phyloP scores from a whole-genome alignment of 2,113 vertebrate species.

The Penelope pileata region DNA sequence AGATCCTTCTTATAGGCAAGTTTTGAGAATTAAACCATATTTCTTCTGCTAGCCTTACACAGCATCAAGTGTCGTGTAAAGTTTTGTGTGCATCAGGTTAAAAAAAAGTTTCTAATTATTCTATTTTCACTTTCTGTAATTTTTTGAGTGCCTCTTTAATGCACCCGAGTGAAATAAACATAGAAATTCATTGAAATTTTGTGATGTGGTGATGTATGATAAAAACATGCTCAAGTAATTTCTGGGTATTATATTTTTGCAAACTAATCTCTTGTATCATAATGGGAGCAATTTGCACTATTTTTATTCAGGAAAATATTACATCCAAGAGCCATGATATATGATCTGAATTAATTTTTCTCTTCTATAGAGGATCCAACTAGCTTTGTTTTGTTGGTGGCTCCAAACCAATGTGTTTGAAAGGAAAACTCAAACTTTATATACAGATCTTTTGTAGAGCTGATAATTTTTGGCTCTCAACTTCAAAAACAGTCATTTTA shows the following conservation, averaged over 20 bases:
- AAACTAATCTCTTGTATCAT: not conserved
- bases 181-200: not conserved
- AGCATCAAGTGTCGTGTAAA: not conserved
- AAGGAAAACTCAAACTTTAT: not conserved
- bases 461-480: not conserved
- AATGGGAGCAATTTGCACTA: constrained; percentile 3
- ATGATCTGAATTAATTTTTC: not conserved
- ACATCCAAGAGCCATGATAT: not conserved
- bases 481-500: not conserved
- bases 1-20: not conserved
- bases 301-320: constrained; percentile 25
- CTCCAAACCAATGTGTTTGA: not conserved
- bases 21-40: not conserved
- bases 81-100: not conserved
- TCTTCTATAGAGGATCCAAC: not conserved
- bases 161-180: not conserved
- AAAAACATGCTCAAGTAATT: constrained; percentile 18
- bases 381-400: not conserved
- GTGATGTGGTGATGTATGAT: not conserved
- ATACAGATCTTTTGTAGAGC: not conserved
- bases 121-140: not conserved
- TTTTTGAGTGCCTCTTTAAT: not conserved
- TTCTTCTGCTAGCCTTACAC: not conserved
- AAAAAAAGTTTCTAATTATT: not conserved
- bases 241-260: not conserved